These are phyloP conservation scores for Diuraphis noxia DNA, from an alignment of 1,140 invertebrate genomes.

Conservation along the genomic window DNA sequence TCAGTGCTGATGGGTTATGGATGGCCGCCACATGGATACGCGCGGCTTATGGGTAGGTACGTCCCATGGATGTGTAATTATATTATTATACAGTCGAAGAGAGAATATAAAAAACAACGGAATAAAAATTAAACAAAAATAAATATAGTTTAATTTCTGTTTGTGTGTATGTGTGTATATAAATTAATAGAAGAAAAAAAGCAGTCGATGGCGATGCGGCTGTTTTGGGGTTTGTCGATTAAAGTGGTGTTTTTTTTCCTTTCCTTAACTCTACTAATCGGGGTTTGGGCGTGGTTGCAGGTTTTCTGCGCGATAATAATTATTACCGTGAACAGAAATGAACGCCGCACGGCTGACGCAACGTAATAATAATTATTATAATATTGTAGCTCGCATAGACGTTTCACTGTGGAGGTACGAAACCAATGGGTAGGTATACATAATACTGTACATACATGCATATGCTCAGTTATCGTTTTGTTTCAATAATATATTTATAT, in stretches of 20 bases:
- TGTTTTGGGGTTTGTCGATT: conserved; percentile 25
- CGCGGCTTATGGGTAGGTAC: background rate
- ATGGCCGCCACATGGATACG: background rate
- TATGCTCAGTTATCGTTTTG: background rate
- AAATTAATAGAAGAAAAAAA: background rate
- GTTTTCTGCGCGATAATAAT: conserved; percentile 47
- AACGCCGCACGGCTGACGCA: conserved; percentile 20
- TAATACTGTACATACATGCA: background rate
- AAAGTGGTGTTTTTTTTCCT: conserved; percentile 26
- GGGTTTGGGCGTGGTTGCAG: conserved; percentile 29
- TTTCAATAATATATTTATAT: conserved; percentile 8
- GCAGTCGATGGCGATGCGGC: background rate
- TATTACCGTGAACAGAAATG: conserved; percentile 23
- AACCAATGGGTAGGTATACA: background rate
- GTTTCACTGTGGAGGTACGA: background rate
- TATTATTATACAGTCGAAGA: background rate
- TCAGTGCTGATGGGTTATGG: conserved; percentile 20
- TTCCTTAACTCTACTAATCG: conserved; percentile 5
- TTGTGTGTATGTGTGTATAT: background rate
- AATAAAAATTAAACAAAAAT: background rate
- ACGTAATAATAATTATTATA: conserved; percentile 25
- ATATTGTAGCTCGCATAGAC: background rate
- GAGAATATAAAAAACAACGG: conserved; percentile 15
- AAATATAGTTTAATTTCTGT: conserved; percentile 17
- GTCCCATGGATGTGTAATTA: conserved; percentile 20